These are phyloP conservation scores for Olivierus martensii DNA, from an alignment of 1,140 invertebrate genomes.

Conservation along the genomic window DNA sequence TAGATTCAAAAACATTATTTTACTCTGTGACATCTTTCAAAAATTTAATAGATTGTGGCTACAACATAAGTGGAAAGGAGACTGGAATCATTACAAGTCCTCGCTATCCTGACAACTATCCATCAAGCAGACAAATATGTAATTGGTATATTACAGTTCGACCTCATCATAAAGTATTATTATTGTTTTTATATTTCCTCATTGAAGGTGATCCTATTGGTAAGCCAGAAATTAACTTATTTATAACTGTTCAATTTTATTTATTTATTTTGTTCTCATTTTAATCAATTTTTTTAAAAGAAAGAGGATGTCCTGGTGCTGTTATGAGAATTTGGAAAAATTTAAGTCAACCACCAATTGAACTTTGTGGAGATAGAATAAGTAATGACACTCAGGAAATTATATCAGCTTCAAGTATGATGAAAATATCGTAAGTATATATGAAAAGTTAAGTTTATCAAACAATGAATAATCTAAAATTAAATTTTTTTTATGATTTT, in stretches of 20 bases:
- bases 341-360: conserved; percentile 51
- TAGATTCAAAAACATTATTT: too few relatives aligned
- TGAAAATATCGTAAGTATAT: conserved; percentile 54
- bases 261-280: background rate
- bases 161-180: conserved; percentile 61
- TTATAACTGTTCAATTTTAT: background rate
- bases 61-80: conserved; percentile 68
- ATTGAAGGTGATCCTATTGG: conserved; percentile 62
- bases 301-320: conserved; percentile 73
- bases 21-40: too few relatives aligned
- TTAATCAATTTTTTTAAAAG: conserved; percentile 32
- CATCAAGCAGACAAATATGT: conserved; percentile 54
- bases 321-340: conserved; percentile 75
- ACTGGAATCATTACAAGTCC: conserved; percentile 77
- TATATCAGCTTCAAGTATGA: conserved; percentile 57
- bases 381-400: conserved; percentile 59
- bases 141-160: conserved; percentile 82
- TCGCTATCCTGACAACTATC: conserved; percentile 72
- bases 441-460: background rate
- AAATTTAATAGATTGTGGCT: conserved; percentile 56
- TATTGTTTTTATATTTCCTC: conserved; percentile 74
- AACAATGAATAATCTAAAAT: too few relatives aligned
- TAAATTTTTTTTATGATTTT: too few relatives aligned
- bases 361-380: conserved; percentile 74
- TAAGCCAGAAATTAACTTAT: conserved; percentile 26